Evolutionary conservation across 2,888 invertebrate genomes (phyloP), one percentile per base, ranked within the genome.

Genomic region (Andrena minutula): DNA sequence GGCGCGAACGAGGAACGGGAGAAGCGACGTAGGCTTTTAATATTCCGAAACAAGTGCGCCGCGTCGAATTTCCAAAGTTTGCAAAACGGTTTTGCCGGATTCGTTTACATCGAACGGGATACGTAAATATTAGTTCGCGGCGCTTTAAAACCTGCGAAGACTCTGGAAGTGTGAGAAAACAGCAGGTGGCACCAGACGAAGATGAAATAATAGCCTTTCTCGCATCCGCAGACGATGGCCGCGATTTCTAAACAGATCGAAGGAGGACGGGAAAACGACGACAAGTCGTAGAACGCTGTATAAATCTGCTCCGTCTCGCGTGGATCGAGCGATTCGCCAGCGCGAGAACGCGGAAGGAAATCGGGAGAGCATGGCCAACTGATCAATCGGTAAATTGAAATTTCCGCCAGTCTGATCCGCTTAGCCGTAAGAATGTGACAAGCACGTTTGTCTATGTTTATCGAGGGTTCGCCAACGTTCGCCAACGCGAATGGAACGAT

Each of bases 111-210:
- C 32, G 60, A 49, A 20, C 28, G 30, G 41, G 49, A 26, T 68
- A 28, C 20, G 68, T 35, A 75, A 60, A 75, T 68, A 75, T 75
- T 75, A 61, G 74, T 66, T 32, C 51, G 61, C 30, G 23, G 28
- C n/a, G 74, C 20, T 58, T 23, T 30, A 58, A 66, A 53, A 49
- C 41, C 30, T 63, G 32, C n/a, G 49, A 28, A 20, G 35, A 26
- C 20, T 53, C 35, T n/a, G 58, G 30, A 58, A 51, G 72, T 64
- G 56, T 75, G 75, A 70, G 75, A 70, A 63, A 69, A 63, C 63
- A 63, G 75, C 75, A 76, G 70, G 70, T 76, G 63, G 75, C n/a
- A 61, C 32, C 68, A 61, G 60, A 10, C 60, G 49, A 5, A 65
- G 75, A 68, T 61, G 68, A 68, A 75, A 58, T 64, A 76, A 70